Evolutionary conservation across 2,113 vertebrate genomes (phyloP), one percentile per base, ranked within the genome.

Genomic region (Charina bottae): DNA sequence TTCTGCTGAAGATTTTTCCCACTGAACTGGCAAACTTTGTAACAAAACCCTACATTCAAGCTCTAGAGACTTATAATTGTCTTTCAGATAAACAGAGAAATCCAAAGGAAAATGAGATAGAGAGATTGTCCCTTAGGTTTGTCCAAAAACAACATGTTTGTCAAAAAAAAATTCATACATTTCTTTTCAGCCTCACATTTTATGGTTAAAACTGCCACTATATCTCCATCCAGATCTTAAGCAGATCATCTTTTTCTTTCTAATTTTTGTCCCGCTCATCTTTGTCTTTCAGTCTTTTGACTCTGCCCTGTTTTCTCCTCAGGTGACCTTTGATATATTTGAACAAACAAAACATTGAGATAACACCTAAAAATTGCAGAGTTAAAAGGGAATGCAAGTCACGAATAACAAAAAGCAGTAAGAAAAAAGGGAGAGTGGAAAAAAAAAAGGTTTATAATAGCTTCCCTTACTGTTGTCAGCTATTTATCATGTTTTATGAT

Each of bases 1-100:
- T 10, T 87, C 54, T 92, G 93, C 90, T 90, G 83, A 83, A 37
- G 85, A 56, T 49, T 94, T 78, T 90, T 85, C 64, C 88, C 83
- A 83, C 58, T 87, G 37, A 87, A 24, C 54, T 0, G 26, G 26
- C 54, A 90, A 58, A 90, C 91, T 59, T 6, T 28, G 72, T 72
- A 93, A 56, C 83, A 78, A 89, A 4, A 62, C 24, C 9, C 1
- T 78, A 56, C 8, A 8, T 88, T 92, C 56, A 92, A 91, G 33
- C 17, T 2, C 55, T 46, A 2, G 15, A 90, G n/a, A 85, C 6
- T 37, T 96, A 89, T 4, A 0, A 62, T 1, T 12, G 2, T 6
- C 19, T 72, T 62, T 93, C 90, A 93, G 33, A 54, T 28, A 37
- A 90, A 91, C 37, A 78, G 83, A 85, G 24, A 85, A 83, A 54